Evolutionary conservation across 2,797 vertebrate species (phyloP).

Genomic region (Coregonus ussuriensis): DNA sequence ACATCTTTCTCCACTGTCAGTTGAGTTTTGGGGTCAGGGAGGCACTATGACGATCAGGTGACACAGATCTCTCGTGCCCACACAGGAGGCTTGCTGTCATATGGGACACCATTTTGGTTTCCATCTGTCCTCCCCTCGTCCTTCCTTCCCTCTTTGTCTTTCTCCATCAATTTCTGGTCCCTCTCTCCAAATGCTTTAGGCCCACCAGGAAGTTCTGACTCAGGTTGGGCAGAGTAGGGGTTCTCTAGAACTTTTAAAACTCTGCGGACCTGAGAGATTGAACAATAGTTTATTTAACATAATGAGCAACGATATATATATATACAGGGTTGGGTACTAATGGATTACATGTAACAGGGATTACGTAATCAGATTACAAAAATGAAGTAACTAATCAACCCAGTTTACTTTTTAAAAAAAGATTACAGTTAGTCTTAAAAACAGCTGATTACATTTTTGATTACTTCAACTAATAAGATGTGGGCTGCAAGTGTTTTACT

Average conservation of each 20-base stretch:
- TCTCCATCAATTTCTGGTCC: background rate
- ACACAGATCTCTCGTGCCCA: slow-evolving; percentile 83
- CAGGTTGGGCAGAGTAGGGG: slow-evolving; percentile 68
- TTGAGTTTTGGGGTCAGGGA: slow-evolving; percentile 27
- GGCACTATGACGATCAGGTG: slow-evolving; percentile 86
- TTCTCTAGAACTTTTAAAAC: slow-evolving; percentile 80
- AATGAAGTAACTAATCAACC: too few species aligned
- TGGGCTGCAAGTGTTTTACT: too few species aligned
- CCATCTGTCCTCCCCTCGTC: slow-evolving; percentile 45
- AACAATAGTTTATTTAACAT: background rate
- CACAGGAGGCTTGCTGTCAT: slow-evolving; percentile 81
- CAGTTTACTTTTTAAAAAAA: too few species aligned
- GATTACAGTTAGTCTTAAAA: too few species aligned
- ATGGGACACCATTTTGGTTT: slow-evolving; percentile 40
- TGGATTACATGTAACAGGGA: background rate
- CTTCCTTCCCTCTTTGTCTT: slow-evolving; percentile 13
- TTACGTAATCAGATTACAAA: too few species aligned
- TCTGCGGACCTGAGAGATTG: slow-evolving; percentile 71
- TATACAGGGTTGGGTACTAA: background rate
- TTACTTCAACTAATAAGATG: too few species aligned
- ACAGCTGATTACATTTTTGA: too few species aligned
- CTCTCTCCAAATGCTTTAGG: background rate
- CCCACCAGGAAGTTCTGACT: slow-evolving; percentile 25
- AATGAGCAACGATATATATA: background rate
- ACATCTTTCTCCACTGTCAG: too few species aligned